A percentile compares a stretch with the other conserved stretches of the same genome.
Conservation (phyloP, 2,888 invertebrate species). For the Eulithis testata region DNA sequence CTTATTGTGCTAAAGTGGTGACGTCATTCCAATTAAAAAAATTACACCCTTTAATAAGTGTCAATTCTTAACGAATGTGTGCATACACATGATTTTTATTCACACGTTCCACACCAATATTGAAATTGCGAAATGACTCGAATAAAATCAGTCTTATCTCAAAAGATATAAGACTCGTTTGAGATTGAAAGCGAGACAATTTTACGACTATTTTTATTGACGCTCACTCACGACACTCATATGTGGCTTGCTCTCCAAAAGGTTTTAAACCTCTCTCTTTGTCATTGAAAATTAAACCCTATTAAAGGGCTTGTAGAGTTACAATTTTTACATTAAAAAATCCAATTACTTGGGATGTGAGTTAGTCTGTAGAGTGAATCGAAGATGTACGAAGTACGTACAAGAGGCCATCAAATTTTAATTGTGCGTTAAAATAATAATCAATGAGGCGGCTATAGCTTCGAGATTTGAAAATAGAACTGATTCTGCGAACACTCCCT, state of each 20-base stretch:
- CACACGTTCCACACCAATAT: slow-evolving; percentile 75
- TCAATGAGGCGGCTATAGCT: slow-evolving; percentile 80
- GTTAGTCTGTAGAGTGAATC: slow-evolving; percentile 52
- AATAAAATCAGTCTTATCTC: slow-evolving; percentile 53
- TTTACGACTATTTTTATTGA: slow-evolving; percentile 84
- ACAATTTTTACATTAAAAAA: slow-evolving; percentile 36
- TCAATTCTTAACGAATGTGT: slow-evolving; percentile 85
- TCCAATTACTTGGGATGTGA: slow-evolving; percentile 32
- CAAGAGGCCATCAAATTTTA: slow-evolving; percentile 82
- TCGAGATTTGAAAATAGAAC: slow-evolving; percentile 68
- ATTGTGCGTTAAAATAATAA: slow-evolving; percentile 84
- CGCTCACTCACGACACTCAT: slow-evolving; percentile 81
- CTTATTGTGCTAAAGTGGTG: slow-evolving; percentile 74
- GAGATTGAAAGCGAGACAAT: slow-evolving; percentile 49
- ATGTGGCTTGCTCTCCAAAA: slow-evolving; percentile 67
- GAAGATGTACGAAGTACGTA: slow-evolving; percentile 77
- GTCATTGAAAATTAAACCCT: slow-evolving; percentile 55
- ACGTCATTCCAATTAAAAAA: slow-evolving; percentile 84
- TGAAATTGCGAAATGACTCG: slow-evolving; percentile 44
- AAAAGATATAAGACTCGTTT: slow-evolving; percentile 53
- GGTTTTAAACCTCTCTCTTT: slow-evolving; percentile 55
- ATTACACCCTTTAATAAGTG: slow-evolving; percentile 83
- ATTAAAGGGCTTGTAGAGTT: slow-evolving; percentile 46
- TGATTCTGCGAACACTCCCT: slow-evolving; percentile 54
- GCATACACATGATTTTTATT: slow-evolving; percentile 83